These are phyloP conservation scores for Perodicticus potto DNA, from an alignment of 2,797 vertebrate genomes.

Conservation along the genomic window DNA sequence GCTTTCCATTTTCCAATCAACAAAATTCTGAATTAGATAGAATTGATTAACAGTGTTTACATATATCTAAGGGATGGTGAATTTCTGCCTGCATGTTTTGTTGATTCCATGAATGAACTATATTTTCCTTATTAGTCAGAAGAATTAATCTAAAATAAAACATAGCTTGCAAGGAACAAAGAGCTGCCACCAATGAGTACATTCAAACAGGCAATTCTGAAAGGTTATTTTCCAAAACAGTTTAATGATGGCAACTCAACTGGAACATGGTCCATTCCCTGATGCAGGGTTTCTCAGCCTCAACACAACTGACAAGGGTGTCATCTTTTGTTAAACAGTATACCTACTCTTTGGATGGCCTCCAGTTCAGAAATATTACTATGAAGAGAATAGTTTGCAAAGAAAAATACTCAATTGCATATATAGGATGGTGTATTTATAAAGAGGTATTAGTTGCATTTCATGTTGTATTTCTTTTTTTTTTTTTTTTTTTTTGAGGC, in stretches of 20 bases:
- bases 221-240: neutral
- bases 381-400: neutral
- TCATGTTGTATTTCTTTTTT: neutral
- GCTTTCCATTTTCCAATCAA: conserved; percentile 7
- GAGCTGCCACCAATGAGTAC: neutral
- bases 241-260: neutral
- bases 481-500: too few relatives aligned
- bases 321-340: neutral
- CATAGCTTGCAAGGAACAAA: neutral
- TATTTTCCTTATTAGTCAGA: neutral
- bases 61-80: neutral
- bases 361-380: neutral
- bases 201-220: neutral
- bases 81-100: neutral
- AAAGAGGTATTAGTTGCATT: neutral
- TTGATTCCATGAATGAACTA: neutral
- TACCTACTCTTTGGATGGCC: neutral
- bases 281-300: neutral
- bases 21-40: neutral
- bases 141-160: conserved; percentile 48
- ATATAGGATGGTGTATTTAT: neutral
- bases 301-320: neutral
- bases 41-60: neutral
- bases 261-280: neutral
- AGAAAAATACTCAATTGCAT: neutral